A percentile compares a stretch with the other conserved stretches of the same genome.
These are phyloP conservation scores for Atrina japonica DNA, from an alignment of 2,888 invertebrate genomes.

Conservation along the genomic window DNA sequence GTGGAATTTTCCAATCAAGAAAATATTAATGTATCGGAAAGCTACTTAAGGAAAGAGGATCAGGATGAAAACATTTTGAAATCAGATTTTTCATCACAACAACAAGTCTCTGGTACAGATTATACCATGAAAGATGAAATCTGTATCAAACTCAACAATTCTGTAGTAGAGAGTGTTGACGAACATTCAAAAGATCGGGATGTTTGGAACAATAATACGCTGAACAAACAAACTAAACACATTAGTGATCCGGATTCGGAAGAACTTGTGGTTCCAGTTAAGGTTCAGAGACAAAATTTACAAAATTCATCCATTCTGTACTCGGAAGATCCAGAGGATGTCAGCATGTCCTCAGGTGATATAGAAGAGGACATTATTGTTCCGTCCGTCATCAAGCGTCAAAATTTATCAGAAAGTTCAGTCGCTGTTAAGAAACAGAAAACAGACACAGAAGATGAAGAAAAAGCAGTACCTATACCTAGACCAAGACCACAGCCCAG, in stretches of 20 bases:
- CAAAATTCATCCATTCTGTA: conserved; percentile 3
- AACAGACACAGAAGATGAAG: conserved; percentile 9
- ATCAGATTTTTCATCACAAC: conserved; percentile 1
- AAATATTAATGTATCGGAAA: conserved; percentile 22
- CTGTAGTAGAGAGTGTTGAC: too few species aligned
- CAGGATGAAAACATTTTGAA: conserved; percentile 22
- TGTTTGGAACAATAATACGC: conserved; percentile 1
- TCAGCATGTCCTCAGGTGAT: conserved; percentile 19
- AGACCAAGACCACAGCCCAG: conserved; percentile 23
- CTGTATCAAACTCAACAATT: too few species aligned
- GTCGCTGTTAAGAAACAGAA: not conserved
- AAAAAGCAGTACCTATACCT: not conserved
- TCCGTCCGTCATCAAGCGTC: conserved; percentile 25
- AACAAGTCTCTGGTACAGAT: conserved; percentile 6
- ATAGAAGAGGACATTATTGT: conserved; percentile 36
- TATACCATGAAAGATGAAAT: too few species aligned
- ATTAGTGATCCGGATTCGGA: conserved; percentile 20
- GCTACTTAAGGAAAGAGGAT: conserved; percentile 12
- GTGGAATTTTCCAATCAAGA: not conserved
- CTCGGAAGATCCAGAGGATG: conserved; percentile 33
- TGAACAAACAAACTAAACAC: too few species aligned
- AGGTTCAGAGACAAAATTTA: conserved; percentile 40
- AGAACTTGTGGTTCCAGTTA: conserved; percentile 50
- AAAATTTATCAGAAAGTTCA: conserved; percentile 18
- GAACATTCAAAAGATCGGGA: conserved; percentile 11